Evolutionary conservation across 2,113 vertebrate genomes (phyloP).

Genomic region (Setophaga coronata): DNA sequence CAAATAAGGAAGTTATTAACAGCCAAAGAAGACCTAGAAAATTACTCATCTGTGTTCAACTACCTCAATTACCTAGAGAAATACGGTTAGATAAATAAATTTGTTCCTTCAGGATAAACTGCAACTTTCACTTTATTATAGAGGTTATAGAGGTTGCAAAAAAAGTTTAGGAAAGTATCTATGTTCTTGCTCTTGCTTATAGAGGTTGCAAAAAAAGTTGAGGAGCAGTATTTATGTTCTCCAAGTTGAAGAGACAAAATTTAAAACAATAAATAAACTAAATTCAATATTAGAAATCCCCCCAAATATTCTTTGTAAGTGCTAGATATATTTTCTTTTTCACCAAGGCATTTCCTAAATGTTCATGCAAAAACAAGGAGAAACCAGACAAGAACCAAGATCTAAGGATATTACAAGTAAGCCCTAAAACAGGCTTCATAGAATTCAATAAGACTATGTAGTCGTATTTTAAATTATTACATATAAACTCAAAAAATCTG

Average conservation of each 20-base stretch:
- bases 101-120: neutral
- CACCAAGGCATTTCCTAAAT: neutral
- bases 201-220: neutral
- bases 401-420: neutral
- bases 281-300: neutral
- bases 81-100: neutral
- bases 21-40: neutral
- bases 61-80: neutral
- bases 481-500: neutral
- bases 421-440: neutral
- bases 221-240: neutral
- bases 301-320: neutral
- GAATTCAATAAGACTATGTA: neutral
- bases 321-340: neutral
- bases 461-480: neutral
- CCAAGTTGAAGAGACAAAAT: neutral
- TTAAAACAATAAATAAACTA: neutral
- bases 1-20: neutral
- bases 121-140: neutral
- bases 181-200: rapidly evolving
- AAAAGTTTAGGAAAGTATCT: neutral
- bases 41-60: neutral
- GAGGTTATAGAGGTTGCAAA: neutral
- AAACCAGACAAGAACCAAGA: neutral
- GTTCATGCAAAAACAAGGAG: neutral